Base-by-base conservation (phyloP, 2,797 vertebrate species). In the Onychomys leucogaster region DNA sequence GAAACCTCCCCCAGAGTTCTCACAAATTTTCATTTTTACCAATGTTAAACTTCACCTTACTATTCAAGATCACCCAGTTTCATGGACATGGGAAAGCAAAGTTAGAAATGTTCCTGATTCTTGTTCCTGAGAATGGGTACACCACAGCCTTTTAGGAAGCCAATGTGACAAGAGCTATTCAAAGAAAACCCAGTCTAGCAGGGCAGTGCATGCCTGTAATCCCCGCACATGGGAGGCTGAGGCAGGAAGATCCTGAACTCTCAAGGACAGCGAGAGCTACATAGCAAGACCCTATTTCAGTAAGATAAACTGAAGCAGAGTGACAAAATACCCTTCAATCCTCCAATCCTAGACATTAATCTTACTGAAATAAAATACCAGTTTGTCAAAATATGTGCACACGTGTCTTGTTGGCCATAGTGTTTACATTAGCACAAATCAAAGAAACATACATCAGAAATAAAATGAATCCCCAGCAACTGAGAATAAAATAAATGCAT, bases 311-410 rank as follows among this genome's bases (percentile, higher is more conserved):
- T 27, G n/a, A 86, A 25, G 41, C 9, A 75, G 13, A 89, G 34
- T 23, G 71, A 76, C 57, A 75, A 75, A 61, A 63, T 61, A 37
- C 49, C 10, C 27, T 81, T 90, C 21, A 80, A 29, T 76, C 14
- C 23, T 63, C 87, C 10, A 76, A 82, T 67, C 46, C n/a, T 82
- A 37, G 78, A 85, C 27, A 95, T 84, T 55, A 49, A 91, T 61
- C 21, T 67, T 67, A 65, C 1, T 93, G 90, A 90, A 90, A 88
- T 84, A 94, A 94, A 84, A 93, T n/a, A 57, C 17, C 13, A 84
- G 10, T 46, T 43, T 52, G 6, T 73, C 59, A 87, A 80, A 76
- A 23, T 25, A 43, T 37, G 77, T 32, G 3, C 52, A 34, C 2
- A 52, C 27, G 59, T 84, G 5, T 27, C 80, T 76, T 94, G n/a